Percentiles rank a stretch among this genome's conserved stretches.
Evolutionary conservation across 2,888 invertebrate species (phyloP).

Genomic region (Sminthurinus aureus): DNA sequence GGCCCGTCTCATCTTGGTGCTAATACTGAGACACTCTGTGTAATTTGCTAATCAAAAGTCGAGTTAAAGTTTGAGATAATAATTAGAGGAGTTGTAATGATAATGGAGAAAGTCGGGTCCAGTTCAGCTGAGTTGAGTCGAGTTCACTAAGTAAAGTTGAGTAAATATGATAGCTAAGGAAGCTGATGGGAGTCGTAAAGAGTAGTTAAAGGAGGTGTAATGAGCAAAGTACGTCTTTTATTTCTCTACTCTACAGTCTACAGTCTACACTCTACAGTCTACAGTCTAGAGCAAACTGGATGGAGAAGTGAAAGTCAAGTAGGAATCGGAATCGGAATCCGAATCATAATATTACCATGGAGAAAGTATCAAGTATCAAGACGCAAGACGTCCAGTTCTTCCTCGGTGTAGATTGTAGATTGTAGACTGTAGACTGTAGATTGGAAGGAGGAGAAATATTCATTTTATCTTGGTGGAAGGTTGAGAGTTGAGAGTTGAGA

Average conservation of each 20-base stretch:
- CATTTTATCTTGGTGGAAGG: no score
- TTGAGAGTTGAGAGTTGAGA: neutral
- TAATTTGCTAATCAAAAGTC: slow-evolving; percentile 14
- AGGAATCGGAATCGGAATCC: slow-evolving; percentile 24
- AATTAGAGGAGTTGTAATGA: slow-evolving; percentile 5
- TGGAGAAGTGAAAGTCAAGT: slow-evolving; percentile 10
- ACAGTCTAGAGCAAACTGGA: neutral
- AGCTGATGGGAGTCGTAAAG: slow-evolving; percentile 16
- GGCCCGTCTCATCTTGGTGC: neutral
- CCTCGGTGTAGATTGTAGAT: no score
- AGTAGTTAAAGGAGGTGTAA: neutral
- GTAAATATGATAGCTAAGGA: slow-evolving; percentile 12
- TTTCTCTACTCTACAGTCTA: no score
- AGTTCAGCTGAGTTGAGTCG: no score
- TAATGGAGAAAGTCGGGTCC: neutral
- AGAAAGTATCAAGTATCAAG: no score
- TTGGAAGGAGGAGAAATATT: slow-evolving; percentile 3
- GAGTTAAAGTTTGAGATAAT: slow-evolving; percentile 21
- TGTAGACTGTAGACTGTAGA: no score
- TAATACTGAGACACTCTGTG: neutral
- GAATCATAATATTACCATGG: neutral
- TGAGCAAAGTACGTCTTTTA: neutral
- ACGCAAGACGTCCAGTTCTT: no score
- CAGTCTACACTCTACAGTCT: neutral
- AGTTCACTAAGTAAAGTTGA: neutral